phyloP scores from a whole-genome alignment of 2,888 invertebrate genomes.

The Rhagonycha fulva region DNA sequence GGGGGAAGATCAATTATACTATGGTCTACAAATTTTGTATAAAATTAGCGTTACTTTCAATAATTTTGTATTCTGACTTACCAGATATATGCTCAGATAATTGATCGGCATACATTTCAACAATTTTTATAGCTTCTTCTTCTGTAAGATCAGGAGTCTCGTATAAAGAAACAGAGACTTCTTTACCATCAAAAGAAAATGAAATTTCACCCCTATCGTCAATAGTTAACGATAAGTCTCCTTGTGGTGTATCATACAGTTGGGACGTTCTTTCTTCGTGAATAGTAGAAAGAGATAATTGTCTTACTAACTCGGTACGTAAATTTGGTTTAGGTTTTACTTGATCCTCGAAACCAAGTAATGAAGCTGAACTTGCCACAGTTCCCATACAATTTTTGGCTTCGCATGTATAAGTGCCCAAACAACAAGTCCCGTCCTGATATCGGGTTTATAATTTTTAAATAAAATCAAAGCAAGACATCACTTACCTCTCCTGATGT shows the following conservation, averaged over 20 bases:
- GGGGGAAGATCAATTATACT: slow-evolving; percentile 87
- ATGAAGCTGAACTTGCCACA: slow-evolving; percentile 84
- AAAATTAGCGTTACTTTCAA: slow-evolving; percentile 6
- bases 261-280: slow-evolving; percentile 90
- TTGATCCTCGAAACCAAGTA: slow-evolving; percentile 84
- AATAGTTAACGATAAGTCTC: slow-evolving; percentile 66
- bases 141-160: slow-evolving; percentile 92
- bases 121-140: slow-evolving; percentile 88
- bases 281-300: slow-evolving; percentile 87
- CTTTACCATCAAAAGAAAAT: slow-evolving; percentile 89
- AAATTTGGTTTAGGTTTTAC: slow-evolving; percentile 60
- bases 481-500: slow-evolving; percentile 73
- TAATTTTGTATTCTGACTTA: slow-evolving; percentile 41
- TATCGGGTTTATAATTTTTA: neutral
- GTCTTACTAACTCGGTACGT: slow-evolving; percentile 64
- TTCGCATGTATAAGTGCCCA: slow-evolving; percentile 90
- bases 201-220: slow-evolving; percentile 87
- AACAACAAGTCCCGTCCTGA: slow-evolving; percentile 82
- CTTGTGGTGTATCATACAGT: slow-evolving; percentile 81
- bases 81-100: slow-evolving; percentile 83
- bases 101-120: slow-evolving; percentile 94
- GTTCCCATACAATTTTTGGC: slow-evolving; percentile 91
- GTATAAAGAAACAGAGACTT: slow-evolving; percentile 87
- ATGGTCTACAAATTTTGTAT: slow-evolving; percentile 63
- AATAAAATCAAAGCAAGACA: neutral